Base-by-base conservation (phyloP, 2,888 invertebrate genomes). In the Poecilobothrus nobilitatus region DNA sequence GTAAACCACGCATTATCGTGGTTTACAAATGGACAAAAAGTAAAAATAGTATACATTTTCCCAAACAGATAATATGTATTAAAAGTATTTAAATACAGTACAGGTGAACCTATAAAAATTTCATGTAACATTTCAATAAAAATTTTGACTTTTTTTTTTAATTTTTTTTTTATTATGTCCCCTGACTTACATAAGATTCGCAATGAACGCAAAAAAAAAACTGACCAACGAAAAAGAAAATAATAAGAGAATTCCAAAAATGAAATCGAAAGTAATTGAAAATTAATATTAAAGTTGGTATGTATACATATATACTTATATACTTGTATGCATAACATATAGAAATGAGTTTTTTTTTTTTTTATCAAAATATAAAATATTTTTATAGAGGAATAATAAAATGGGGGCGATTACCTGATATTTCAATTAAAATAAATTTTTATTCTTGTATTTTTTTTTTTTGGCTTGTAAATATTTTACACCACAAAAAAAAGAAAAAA, bases 201-300 rank as follows among this genome's bases (percentile, higher is more conserved):
- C 53, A 53, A 53, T 18, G 18, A 53, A 53, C n/a, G 53, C 18
- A 53, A 15, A 18, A 6, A 18, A 18, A 53, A 18, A 53, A 27
- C 27, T 27, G 27, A 27, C 27, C 27, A 37, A 37, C 37, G 37
- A 37, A 37, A 12, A 37, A 37, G 37, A 37, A 37, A 37, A 53
- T 9, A 41, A 41, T 9, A 41, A 41, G 41, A 41, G 41, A 53
- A 53, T 53, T 53, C 53, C 53, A 53, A 18, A 53, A 53, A 53
- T 53, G 53, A 53, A 53, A 53, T 53, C 53, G 53, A 53, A 53
- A 53, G 53, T 53, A 53, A 53, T 53, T 53, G 53, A 53, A 53
- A 53, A 53, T 18, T 53, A n/a, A 15, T 6, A 53, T 53, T 53
- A 53, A 53, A 18, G 53, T 53, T 37, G 37, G 37, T 7, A 37